Base-by-base conservation (phyloP, 1,140 invertebrate species). In the Drosophila aff. region DNA sequence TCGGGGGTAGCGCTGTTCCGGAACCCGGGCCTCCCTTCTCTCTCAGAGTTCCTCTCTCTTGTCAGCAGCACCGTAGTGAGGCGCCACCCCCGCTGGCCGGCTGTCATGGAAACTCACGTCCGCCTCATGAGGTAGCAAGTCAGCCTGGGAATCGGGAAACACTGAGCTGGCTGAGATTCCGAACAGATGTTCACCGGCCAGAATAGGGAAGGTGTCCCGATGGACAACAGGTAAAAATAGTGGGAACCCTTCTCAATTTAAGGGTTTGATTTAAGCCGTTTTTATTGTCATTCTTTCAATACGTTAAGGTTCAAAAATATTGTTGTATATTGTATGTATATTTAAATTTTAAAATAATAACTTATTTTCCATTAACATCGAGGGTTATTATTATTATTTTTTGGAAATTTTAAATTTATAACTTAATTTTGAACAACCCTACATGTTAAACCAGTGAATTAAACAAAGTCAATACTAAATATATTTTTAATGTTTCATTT, bases 191-290 rank as follows among this genome's bases (percentile, higher is more conserved):
- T 66, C 11, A 26, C 38, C 16, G 33, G 33, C 31, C 8, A 36
- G 13, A n/a, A 46, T 31, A 40, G 13, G n/a, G 4, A 36, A 36
- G 16, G 36, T 21, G n/a, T n/a, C n/a, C n/a, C n/a, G 21, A 21
- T 5, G 15, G 49, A 31, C 13, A 38, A 15, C 73, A 84, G 77
- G 77, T 84, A 84, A 68, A 77, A 80, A 77, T 71, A 79, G 65
- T 53, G 59, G 66, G 40, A 62, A 33, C 52, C 26, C 15, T 49
- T 26, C 40, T 2, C 10, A 13, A 13, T 33, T 31, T 38, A 1
- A 36, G n/a, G 60, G 40, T 28, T 13, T 13, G 18, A 13, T 38
- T 61, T 33, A 67, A 53, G 9, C 11, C 21, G 13, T 26, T 47
- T 52, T 50, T 38, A 53, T 53, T 46, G 28, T 18, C 21, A 40